These are phyloP conservation scores for Cryptocheilus praepositus DNA, from an alignment of 2,888 invertebrate species.

Conservation along the genomic window DNA sequence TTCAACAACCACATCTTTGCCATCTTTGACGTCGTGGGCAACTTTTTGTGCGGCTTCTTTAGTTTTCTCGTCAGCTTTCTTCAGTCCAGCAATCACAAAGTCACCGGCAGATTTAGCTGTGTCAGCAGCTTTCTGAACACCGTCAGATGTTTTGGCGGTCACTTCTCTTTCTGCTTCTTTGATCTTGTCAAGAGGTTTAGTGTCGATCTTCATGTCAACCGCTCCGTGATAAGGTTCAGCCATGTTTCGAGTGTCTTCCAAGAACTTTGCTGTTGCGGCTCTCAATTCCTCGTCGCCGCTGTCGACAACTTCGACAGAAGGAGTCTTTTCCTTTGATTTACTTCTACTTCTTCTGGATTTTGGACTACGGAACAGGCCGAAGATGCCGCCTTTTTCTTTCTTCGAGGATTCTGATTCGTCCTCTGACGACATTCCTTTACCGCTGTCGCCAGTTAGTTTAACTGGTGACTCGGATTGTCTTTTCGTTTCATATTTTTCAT, in stretches of 20 bases:
- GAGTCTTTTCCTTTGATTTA: conserved; percentile 64
- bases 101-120: conserved; percentile 77
- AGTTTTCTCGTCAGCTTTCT: conserved; percentile 29
- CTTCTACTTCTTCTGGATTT: conserved; percentile 64
- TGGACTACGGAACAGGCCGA: conserved; percentile 66
- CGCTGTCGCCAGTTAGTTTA: not conserved
- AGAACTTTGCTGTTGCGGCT: conserved; percentile 61
- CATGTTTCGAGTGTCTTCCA: conserved; percentile 63
- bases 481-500: conserved; percentile 16
- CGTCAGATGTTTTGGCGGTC: not conserved
- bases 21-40: conserved; percentile 33
- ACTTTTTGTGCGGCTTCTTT: conserved; percentile 43
- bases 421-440: conserved; percentile 15
- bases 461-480: conserved; percentile 30
- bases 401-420: conserved; percentile 36
- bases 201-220: conserved; percentile 2
- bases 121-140: conserved; percentile 46
- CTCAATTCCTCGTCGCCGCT: conserved; percentile 54
- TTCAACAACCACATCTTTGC: conserved; percentile 35
- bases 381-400: conserved; percentile 62
- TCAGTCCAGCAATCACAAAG: conserved; percentile 28
- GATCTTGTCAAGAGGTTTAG: conserved; percentile 34
- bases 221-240: conserved; percentile 1
- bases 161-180: conserved; percentile 38
- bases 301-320: conserved; percentile 57